Evolutionary conservation across 2,113 vertebrate species (phyloP).

Genomic region (Ailuropoda melanoleuca): DNA sequence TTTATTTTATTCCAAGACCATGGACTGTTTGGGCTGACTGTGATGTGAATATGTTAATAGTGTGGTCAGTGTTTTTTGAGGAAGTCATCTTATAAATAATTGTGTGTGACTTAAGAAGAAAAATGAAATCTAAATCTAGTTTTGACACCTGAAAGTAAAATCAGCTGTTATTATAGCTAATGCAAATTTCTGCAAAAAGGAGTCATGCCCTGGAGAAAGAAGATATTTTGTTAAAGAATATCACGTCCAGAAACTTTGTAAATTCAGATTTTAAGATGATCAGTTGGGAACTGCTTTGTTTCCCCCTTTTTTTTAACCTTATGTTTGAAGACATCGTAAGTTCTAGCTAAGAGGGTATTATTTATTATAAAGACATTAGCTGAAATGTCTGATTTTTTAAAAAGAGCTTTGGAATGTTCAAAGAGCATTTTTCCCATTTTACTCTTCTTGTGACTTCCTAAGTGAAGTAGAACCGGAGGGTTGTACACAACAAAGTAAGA

Average conservation of each 20-base stretch:
- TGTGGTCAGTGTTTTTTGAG: constrained; percentile 36
- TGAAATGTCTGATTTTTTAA: constrained; percentile 24
- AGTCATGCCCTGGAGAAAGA: constrained; percentile 47
- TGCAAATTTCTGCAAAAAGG: constrained; percentile 57
- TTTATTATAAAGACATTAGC: constrained; percentile 3
- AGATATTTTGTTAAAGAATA: constrained; percentile 52
- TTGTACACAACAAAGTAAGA: neutral
- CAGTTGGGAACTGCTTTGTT: constrained; percentile 23
- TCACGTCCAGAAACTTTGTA: constrained; percentile 47
- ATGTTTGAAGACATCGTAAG: constrained; percentile 33
- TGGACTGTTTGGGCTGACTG: neutral
- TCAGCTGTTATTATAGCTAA: constrained; percentile 20
- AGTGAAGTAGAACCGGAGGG: neutral
- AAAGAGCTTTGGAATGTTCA: constrained; percentile 37
- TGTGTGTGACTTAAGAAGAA: constrained; percentile 45
- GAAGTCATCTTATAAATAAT: constrained; percentile 47
- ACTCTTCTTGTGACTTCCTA: neutral
- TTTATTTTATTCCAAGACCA: constrained; percentile 39
- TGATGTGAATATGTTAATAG: constrained; percentile 56
- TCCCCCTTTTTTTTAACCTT: neutral
- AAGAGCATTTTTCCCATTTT: neutral
- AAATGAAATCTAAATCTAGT: constrained; percentile 65
- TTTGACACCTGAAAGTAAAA: constrained; percentile 66
- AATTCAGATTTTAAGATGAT: constrained; percentile 51
- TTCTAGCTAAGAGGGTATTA: constrained; percentile 31